Evolutionary conservation across 2,797 vertebrate species (phyloP), one percentile per base, ranked within the genome.

Genomic region (Trichosurus vulpecula): DNA sequence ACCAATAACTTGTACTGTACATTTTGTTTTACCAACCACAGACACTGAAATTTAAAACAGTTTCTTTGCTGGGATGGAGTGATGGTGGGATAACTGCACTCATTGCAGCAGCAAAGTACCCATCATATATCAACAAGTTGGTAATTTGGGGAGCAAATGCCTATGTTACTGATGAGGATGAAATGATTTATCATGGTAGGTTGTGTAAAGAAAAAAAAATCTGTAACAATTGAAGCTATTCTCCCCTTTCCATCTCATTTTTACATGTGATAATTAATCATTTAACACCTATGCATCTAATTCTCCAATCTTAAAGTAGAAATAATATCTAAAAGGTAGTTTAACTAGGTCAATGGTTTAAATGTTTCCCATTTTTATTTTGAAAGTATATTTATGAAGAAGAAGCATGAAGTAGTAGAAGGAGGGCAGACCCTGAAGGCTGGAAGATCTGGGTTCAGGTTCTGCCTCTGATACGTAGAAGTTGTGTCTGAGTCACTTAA

Each of bases 11-110:
- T 93, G 3, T 81, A 96, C 91, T 94, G 54, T 95, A 47, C 11
- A 0, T 95, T 8, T 81, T 54, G 30, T 90, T 97, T 5, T 96
- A 3, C 91, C 58, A 91, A 91, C 94, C 90, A 92, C 97, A 99
- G 99, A 98, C 98, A 0, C 95, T 99, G 96, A 99, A 99, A 19
- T 99, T 99, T 94, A 95, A 96, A 56, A 99, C 97, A 97, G 99
- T 99, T 96, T 99, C 99, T 91, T 94, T 99, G 97, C 97, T 99
- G 97, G 99, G 99, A 0, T 99, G 99, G 99, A 99, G 99, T 14
- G 99, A 99, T 9, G 99, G 99, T 31, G 99, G 99, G 61, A 99
- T 99, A 94, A 99, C 99, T 0, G 99, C 99, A 0, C 98, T 99
- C 93, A 98, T 99, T 2, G 99, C 99, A 8, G 99, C 99, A 0